Evolutionary conservation across 2,113 vertebrate species (phyloP).

Genomic region (Isichthys henryi): DNA sequence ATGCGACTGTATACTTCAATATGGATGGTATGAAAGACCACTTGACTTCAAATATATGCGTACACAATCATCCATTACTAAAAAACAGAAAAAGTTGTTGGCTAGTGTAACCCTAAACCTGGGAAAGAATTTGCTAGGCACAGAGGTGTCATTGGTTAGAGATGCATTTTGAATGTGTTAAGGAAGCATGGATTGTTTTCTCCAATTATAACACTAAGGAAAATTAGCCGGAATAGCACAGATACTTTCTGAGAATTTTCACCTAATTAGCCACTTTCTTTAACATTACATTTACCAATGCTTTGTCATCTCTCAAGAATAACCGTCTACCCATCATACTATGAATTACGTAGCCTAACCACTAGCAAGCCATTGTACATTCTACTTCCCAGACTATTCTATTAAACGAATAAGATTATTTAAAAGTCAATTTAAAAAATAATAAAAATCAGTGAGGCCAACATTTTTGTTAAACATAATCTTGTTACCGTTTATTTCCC

Average conservation of each 20-base stretch:
- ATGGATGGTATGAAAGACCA: neutral
- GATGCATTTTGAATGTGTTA: conserved; percentile 4
- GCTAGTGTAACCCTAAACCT: neutral
- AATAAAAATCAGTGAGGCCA: neutral
- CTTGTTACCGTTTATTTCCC: neutral
- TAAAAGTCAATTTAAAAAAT: neutral
- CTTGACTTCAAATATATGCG: neutral
- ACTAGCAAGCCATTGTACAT: neutral
- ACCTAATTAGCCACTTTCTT: neutral
- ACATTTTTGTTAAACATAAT: neutral
- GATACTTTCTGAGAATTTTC: neutral
- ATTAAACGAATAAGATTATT: neutral
- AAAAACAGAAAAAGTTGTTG: neutral
- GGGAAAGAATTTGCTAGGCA: neutral
- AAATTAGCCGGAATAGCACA: neutral
- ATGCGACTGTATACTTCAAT: neutral
- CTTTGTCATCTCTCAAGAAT: neutral
- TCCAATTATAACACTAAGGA: neutral
- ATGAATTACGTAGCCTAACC: neutral
- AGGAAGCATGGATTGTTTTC: neutral
- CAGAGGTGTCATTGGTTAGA: neutral
- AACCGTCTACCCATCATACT: neutral
- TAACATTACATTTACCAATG: neutral
- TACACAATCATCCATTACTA: neutral
- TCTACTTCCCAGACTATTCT: neutral